Evolutionary conservation across 2,113 vertebrate genomes (phyloP).

Genomic region (Callipepla californica): DNA sequence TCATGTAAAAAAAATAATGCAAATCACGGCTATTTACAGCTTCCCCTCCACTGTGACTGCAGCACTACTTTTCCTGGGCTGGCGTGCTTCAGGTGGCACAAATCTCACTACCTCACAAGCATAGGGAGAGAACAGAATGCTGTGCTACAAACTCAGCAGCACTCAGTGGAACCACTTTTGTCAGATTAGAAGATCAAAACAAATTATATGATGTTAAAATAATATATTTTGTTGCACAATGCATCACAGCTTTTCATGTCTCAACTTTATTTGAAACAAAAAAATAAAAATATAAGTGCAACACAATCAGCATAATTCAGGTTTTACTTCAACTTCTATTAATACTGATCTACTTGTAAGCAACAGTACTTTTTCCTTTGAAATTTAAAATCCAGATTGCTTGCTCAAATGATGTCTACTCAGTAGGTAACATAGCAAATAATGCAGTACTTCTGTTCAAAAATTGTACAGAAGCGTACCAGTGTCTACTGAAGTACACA

Average conservation of each 20-base stretch:
- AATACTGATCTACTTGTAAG: too few species aligned
- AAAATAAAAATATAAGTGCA: background rate
- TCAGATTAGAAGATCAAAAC: background rate
- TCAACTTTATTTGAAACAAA: background rate
- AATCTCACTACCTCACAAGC: rapidly evolving
- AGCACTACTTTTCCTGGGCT: background rate
- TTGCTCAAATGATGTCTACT: too few species aligned
- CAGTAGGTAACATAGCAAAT: too few species aligned
- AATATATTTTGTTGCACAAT: background rate
- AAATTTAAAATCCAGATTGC: too few species aligned
- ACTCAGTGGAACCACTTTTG: background rate
- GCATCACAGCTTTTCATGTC: background rate
- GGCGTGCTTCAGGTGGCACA: background rate
- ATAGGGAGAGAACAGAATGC: background rate
- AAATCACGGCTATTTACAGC: background rate
- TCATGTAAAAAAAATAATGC: background rate
- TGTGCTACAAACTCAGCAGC: background rate
- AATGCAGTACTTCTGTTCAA: background rate
- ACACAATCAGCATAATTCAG: background rate
- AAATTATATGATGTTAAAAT: background rate
- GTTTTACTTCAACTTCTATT: too few species aligned
- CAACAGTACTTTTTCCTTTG: too few species aligned
- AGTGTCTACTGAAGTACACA: background rate
- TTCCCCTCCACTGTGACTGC: background rate
- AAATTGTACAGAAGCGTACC: rapidly evolving